Base-by-base conservation (phyloP, 2,888 invertebrate species). In the Phortica magna region DNA sequence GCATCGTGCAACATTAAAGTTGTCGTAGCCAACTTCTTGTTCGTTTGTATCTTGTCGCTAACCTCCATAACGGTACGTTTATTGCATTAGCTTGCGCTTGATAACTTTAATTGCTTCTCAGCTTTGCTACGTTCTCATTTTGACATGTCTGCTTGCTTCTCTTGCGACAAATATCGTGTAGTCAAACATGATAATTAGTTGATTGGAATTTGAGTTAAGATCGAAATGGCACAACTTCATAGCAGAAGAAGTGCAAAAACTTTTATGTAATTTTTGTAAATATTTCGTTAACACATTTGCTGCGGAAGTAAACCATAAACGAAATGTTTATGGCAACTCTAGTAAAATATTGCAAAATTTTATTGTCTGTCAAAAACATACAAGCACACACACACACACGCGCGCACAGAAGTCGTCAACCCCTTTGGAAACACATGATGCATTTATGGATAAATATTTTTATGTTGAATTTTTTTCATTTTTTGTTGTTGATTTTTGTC, bases 311-410 rank as follows among this genome's bases (percentile, higher is more conserved):
- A 31, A 31, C 31, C 3, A 31, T 31, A 3, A 31, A 31, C 31
- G 31, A 31, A 31, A 31, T 31, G 31, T 31, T 14, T 55, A 55
- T 14, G 7, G 76, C 85, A 83, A 81, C 77, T 85, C 82, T 77
- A 85, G 84, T 87, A 84, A 88, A 88, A 87, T 84, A 77, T 71
- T 31, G 53, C 14, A 39, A 53, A 53, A 71, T 55, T 71, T 53
- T 14, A 71, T 71, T 71, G 70, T 53, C 55, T 55, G 22, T 53
- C 48, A 43, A 48, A 19, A 71, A 55, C 48, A 12, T 48, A 3
- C 48, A 48, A 48, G 5, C 48, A 48, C 48, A 48, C 2, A 48
- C 48, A 48, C 1, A 9, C 48, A 48, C 1, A 48, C 10, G 2
- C 48, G 2, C 9, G 5, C 48, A 48, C 10, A 48, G 9, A 6